These are phyloP conservation scores for Cantharis rufa DNA, from an alignment of 2,888 invertebrate species.

Conservation along the genomic window DNA sequence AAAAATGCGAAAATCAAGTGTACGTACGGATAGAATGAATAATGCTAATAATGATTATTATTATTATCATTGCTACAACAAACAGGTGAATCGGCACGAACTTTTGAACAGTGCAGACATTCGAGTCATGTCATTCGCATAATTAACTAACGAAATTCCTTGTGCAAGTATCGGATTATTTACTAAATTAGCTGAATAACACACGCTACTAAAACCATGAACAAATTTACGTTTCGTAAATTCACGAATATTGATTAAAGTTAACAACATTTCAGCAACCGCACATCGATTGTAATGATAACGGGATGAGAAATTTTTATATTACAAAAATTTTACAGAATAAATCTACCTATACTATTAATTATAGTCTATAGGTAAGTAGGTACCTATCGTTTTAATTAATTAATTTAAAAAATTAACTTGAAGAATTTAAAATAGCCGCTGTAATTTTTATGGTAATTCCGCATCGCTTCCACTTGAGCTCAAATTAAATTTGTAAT, in stretches of 20 bases:
- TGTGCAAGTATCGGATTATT: neutral
- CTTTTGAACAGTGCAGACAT: neutral
- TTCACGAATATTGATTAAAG: neutral
- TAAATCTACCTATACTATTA: too few relatives aligned
- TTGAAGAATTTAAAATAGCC: neutral
- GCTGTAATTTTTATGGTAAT: neutral
- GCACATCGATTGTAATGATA: neutral
- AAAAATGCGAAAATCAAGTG: neutral
- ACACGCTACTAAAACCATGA: neutral
- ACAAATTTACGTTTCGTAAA: neutral
- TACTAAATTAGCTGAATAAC: neutral
- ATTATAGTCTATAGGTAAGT: too few relatives aligned
- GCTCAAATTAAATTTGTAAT: neutral
- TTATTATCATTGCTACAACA: neutral
- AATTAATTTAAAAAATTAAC: neutral
- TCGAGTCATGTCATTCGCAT: neutral
- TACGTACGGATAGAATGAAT: neutral
- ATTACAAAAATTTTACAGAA: too few relatives aligned
- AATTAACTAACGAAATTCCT: neutral
- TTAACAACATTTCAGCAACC: neutral
- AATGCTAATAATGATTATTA: too few relatives aligned
- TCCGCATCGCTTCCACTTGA: neutral
- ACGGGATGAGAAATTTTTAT: neutral
- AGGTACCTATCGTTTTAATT: neutral
- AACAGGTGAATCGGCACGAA: neutral